Evolutionary conservation across 2,797 vertebrate genomes (phyloP), one percentile per base, ranked within the genome.

Genomic region (Epinephelus coioides): DNA sequence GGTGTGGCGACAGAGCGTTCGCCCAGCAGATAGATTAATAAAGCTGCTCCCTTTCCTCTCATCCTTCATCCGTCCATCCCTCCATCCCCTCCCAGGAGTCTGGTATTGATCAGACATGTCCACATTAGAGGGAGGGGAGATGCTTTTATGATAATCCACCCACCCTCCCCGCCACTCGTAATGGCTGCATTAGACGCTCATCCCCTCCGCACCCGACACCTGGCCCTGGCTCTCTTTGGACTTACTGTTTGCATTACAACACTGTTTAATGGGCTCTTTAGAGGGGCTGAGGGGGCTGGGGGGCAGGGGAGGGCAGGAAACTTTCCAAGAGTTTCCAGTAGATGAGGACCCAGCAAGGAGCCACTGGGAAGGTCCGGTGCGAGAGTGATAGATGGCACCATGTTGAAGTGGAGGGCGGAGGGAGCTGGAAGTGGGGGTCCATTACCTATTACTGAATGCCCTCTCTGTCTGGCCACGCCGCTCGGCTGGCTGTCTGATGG

Each of bases 131-230:
- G 92, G 90, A 89, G 89, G 90, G 92, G 91, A 90, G 94, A 94
- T 92, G 95, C 95, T 95, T 95, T 95, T 95, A 96, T 95, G 94
- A 95, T 96, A 95, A 96, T 96, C 93, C 88, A 82, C 86, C 88
- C 84, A 79, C 84, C 86, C 91, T 77, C 84, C 79, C 78, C 83
- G 75, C 91, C 89, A 89, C 89, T 90, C 90, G 85, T 95, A 96
- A 96, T 95, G 94, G 94, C 92, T 95, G 90, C 95, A 96, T 96
- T 96, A 96, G 95, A 94, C 75, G 83, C 91, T 92, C 93, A 92
- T 92, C 85, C 89, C 91, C 91, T 93, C 86, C 64, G 82, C 90
- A 94, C 82, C 92, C 90, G 92, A 95, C 95, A 96, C 95, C 95
- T 95, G 94, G 94, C 92, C 91, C 89, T 85, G 17, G 9, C 91